Evolutionary conservation across 2,888 invertebrate genomes (phyloP), one percentile per base, ranked within the genome.

Genomic region (Tiliacea citrago): DNA sequence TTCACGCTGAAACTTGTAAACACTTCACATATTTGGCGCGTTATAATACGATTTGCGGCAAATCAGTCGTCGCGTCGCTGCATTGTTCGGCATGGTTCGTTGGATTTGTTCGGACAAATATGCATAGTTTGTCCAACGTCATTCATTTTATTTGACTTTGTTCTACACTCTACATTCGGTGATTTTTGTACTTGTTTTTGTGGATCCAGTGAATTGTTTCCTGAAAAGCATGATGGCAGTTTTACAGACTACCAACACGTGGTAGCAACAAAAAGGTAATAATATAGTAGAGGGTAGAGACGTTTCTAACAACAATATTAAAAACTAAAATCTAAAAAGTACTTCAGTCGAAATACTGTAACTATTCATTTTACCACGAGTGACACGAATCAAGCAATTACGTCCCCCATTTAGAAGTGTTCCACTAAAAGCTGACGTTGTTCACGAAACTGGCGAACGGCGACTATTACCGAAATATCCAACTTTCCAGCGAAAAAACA

Each of bases 1-100:
- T 80, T 85, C 86, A 74, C 57, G 69, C 78, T 86, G 85, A 88
- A 90, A 89, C 88, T 88, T 88, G 90, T 82, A 82, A 87, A 88
- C 87, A 83, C 82, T 88, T 88, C 88, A 88, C 84, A 88, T 88
- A 87, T 89, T 89, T 88, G 82, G 84, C 85, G 87, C 86, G 84
- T 83, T 77, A 86, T 89, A 88, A 89, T 88, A 87, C 88, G 87
- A 90, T 92, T 90, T 90, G 90, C 86, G 81, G 85, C 82, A 86
- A 90, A 91, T 90, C 90, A 88, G 85, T 86, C 86, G 87, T 83
- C 81, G 83, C 86, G 87, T 83, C 81, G 83, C 82, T 87, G 88
- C 83, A 87, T 90, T 88, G 88, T 88, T 83, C 77, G 83, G 66
- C 81, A 89, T 84, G 88, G 89, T 90, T 88, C 89, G 86, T 83